Percentiles rank a stretch among this genome's conserved stretches.
These are phyloP conservation scores for Diuraphis noxia DNA, from an alignment of 1,140 invertebrate genomes.

Conservation along the genomic window DNA sequence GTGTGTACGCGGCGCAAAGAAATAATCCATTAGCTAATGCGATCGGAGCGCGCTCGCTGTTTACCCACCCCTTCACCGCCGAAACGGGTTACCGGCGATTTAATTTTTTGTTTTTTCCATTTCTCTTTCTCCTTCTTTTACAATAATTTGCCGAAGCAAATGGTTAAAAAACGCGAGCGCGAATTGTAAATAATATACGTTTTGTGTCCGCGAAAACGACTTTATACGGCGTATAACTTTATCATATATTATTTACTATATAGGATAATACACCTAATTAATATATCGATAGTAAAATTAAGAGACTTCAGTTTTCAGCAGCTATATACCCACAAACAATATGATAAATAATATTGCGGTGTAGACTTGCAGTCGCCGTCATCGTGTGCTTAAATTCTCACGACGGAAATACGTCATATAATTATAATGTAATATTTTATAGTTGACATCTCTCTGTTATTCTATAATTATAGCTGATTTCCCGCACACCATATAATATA, in stretches of 20 bases:
- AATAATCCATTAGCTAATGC: slow-evolving; percentile 48
- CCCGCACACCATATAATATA: no score
- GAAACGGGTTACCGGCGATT: slow-evolving; percentile 15
- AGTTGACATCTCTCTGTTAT: neutral
- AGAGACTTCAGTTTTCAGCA: neutral
- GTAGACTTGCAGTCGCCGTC: neutral
- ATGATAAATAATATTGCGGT: neutral
- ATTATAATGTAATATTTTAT: neutral
- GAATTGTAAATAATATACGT: neutral
- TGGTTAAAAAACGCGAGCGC: neutral
- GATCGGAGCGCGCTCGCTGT: neutral
- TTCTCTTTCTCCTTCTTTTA: neutral
- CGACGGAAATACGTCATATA: neutral
- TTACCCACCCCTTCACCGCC: neutral
- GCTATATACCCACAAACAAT: neutral
- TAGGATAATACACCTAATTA: neutral
- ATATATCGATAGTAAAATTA: neutral
- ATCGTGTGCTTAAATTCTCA: neutral
- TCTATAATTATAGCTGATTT: no score
- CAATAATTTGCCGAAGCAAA: neutral
- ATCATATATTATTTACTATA: neutral
- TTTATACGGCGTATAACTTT: no score
- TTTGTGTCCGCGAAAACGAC: neutral
- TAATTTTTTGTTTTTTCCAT: neutral
- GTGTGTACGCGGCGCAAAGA: neutral